Evolutionary conservation across 2,888 invertebrate species (phyloP).

Genomic region (Hypomecis punctinalis): DNA sequence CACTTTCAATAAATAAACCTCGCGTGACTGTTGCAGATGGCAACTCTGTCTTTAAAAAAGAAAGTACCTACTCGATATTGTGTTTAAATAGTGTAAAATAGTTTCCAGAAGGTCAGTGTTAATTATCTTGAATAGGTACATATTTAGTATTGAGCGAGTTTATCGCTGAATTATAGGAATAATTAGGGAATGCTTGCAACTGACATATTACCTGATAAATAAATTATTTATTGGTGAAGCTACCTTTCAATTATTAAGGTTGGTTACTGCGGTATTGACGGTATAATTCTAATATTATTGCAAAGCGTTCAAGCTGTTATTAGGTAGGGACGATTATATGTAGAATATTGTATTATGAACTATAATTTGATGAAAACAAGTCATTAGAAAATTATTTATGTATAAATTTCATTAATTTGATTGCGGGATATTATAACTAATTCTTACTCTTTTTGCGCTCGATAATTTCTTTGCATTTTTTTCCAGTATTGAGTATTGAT

Average conservation of each 20-base stretch:
- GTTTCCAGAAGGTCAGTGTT: slow-evolving; percentile 42
- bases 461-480: too few relatives aligned
- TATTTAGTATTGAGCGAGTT: too few relatives aligned
- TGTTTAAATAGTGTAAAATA: slow-evolving; percentile 40
- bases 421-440: too few relatives aligned
- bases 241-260: slow-evolving; percentile 21
- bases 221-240: slow-evolving; percentile 20
- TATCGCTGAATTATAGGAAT: slow-evolving; percentile 9
- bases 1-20: slow-evolving; percentile 50
- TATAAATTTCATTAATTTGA: too few relatives aligned
- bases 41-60: slow-evolving; percentile 51
- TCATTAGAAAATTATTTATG: too few relatives aligned
- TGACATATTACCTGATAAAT: slow-evolving; percentile 27
- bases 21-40: slow-evolving; percentile 59
- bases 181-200: slow-evolving; percentile 17
- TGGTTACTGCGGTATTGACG: slow-evolving; percentile 11
- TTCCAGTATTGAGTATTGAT: too few relatives aligned
- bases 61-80: slow-evolving; percentile 43
- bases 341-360: too few relatives aligned
- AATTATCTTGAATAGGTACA: slow-evolving; percentile 31
- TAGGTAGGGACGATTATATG: too few relatives aligned
- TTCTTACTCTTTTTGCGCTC: too few relatives aligned
- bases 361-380: too few relatives aligned
- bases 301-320: too few relatives aligned
- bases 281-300: too few relatives aligned